Percentiles rank a stretch among this genome's conserved stretches.
Conservation (phyloP, 1,140 invertebrate species). For the Ladona fulva region DNA sequence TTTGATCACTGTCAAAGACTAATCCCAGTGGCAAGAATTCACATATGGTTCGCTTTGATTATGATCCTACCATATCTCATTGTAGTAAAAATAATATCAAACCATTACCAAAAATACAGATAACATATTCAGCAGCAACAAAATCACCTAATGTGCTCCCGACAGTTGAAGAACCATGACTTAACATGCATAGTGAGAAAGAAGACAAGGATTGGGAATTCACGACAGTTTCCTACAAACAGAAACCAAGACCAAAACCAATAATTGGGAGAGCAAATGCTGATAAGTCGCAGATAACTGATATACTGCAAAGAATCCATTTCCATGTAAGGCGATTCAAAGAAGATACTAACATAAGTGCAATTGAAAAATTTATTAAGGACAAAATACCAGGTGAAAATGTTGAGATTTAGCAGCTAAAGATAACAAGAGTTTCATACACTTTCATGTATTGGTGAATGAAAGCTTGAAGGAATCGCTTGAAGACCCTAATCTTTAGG, state of each 20-base stretch:
- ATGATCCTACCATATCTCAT: background rate
- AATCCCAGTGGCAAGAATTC: background rate
- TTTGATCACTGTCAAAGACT: background rate
- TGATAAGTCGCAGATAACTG: background rate
- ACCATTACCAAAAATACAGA: background rate
- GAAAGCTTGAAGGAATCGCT: background rate
- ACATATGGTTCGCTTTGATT: background rate
- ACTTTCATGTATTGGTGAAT: background rate
- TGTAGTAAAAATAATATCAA: background rate
- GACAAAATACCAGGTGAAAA: background rate
- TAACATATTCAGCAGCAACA: background rate
- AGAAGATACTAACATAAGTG: background rate
- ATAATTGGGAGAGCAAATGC: background rate
- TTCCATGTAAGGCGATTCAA: too few species aligned
- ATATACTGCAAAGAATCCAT: background rate
- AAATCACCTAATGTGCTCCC: background rate
- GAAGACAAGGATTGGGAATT: background rate
- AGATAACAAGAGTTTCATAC: background rate
- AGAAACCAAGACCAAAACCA: background rate
- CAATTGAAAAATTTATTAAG: background rate
- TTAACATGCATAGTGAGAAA: background rate
- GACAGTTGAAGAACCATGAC: background rate
- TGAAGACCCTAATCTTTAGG: background rate
- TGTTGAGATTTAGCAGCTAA: background rate
- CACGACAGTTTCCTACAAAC: background rate